These are phyloP conservation scores for Chloropsis hardwickii DNA, from an alignment of 2,113 vertebrate species.

Conservation along the genomic window DNA sequence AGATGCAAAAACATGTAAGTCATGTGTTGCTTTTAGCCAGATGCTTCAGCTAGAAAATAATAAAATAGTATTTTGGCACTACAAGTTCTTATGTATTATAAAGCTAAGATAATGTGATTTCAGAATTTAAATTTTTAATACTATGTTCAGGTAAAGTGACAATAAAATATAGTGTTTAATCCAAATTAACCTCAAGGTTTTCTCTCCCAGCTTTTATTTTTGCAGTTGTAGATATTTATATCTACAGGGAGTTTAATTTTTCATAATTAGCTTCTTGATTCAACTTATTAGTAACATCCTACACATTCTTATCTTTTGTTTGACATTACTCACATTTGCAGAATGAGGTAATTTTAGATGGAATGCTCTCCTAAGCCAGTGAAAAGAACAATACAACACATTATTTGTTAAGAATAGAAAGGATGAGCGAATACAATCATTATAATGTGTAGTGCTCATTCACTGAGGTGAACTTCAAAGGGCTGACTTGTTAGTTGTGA, in stretches of 20 bases:
- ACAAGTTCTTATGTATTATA: neutral
- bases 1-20: neutral
- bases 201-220: neutral
- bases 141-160: neutral
- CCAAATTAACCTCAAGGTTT: neutral
- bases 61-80: neutral
- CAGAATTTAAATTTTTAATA: neutral
- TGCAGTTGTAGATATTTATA: neutral
- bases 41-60: neutral
- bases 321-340: neutral
- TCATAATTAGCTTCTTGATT: neutral
- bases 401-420: neutral
- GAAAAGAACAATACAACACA: neutral
- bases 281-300: neutral
- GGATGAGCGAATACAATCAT: neutral
- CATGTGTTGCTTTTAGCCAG: neutral
- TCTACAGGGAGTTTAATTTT: neutral
- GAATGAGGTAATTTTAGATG: neutral
- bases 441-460: accelerated
- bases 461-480: neutral
- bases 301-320: neutral
- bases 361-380: neutral
- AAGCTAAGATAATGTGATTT: neutral
- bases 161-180: neutral
- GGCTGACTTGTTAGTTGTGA: neutral